A percentile compares a stretch with the other conserved stretches of the same genome.
Evolutionary conservation across 1,140 invertebrate species (phyloP).

Genomic region (Heliconius eleuchia): DNA sequence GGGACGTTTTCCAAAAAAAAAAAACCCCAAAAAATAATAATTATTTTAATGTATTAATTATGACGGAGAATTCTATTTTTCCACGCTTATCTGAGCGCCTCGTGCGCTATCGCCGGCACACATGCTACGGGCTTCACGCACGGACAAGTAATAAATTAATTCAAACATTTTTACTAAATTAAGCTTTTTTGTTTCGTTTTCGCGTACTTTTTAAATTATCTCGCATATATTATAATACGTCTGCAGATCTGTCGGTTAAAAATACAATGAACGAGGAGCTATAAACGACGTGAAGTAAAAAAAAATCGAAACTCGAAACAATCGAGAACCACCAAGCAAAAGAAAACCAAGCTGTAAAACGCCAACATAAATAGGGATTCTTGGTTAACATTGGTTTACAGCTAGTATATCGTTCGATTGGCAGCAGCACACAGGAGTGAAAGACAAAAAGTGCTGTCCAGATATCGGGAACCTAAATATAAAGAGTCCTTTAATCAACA

Average conservation of each 20-base stretch:
- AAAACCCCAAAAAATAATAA: conserved; percentile 57
- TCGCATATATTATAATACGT: background rate
- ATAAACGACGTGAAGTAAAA: background rate
- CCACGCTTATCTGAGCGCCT: conserved; percentile 63
- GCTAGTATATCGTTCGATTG: conserved; percentile 23
- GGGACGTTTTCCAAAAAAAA: conserved; percentile 60
- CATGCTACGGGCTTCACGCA: conserved; percentile 27
- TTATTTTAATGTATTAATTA: conserved; percentile 76
- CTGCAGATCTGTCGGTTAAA: conserved; percentile 5
- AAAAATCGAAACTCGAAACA: background rate
- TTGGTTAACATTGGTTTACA: background rate
- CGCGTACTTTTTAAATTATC: conserved; percentile 17
- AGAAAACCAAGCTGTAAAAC: background rate
- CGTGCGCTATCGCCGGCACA: conserved; percentile 51
- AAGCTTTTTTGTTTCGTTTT: conserved; percentile 27
- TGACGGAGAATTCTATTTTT: conserved; percentile 68
- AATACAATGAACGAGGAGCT: conserved; percentile 4
- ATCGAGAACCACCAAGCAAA: background rate
- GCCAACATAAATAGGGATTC: background rate
- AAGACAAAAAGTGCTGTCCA: conserved; percentile 33
- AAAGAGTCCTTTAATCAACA: conserved; percentile 69
- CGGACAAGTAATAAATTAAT: conserved; percentile 34
- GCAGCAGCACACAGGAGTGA: conserved; percentile 33
- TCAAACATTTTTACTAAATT: conserved; percentile 40
- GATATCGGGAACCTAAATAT: conserved; percentile 32